phyloP scores from a whole-genome alignment of 2,888 invertebrate genomes.

The Dermolepida albohirtum region DNA sequence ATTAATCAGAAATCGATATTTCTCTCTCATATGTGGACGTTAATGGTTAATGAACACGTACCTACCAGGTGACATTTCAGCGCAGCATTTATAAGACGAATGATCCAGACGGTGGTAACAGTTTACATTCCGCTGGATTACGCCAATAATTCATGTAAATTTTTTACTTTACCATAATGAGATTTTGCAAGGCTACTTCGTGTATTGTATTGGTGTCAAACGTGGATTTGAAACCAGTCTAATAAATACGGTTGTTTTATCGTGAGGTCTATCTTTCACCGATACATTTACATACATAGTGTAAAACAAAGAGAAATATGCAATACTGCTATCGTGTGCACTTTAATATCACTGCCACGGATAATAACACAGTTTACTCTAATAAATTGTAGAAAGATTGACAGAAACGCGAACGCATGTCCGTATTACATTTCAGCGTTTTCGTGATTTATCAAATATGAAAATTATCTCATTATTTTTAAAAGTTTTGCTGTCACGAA shows the following conservation, averaged over 20 bases:
- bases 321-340: background rate
- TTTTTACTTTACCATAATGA: constrained; percentile 33
- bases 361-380: background rate
- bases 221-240: constrained; percentile 29
- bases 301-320: constrained; percentile 33
- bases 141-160: constrained; percentile 30
- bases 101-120: background rate
- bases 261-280: constrained; percentile 32
- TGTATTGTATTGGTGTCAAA: constrained; percentile 39
- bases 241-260: constrained; percentile 37
- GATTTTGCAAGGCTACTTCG: constrained; percentile 32
- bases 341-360: constrained; percentile 8
- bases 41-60: no score
- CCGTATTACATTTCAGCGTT: background rate
- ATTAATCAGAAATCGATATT: no score
- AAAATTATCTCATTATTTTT: background rate
- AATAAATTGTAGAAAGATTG: constrained; percentile 13
- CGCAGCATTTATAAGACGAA: no score
- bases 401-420: constrained; percentile 5
- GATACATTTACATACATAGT: constrained; percentile 29
- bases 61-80: no score
- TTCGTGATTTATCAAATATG: constrained; percentile 8
- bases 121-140: constrained; percentile 29
- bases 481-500: no score
- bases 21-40: no score